These are phyloP conservation scores for Phymorhynchus buccinoides DNA, from an alignment of 1,140 invertebrate species.

Conservation along the genomic window DNA sequence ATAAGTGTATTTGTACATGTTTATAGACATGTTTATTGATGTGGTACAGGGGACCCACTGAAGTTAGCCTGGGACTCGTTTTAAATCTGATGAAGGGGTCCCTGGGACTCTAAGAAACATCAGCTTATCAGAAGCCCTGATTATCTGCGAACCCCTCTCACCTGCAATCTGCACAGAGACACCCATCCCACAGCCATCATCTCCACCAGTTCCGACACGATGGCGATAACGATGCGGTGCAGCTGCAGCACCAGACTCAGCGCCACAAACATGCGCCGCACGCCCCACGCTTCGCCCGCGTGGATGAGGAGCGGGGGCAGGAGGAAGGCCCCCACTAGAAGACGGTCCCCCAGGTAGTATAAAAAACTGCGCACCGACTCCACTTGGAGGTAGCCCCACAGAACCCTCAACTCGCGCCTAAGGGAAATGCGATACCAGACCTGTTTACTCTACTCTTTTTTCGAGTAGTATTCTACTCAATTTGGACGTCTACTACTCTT, in stretches of 20 bases:
- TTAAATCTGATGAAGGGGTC: too few species aligned
- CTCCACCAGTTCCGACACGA: constrained; percentile 29
- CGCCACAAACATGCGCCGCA: constrained; percentile 8
- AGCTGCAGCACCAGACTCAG: constrained; percentile 4
- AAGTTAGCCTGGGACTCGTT: too few species aligned
- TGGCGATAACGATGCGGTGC: constrained; percentile 15
- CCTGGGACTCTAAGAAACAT: too few species aligned
- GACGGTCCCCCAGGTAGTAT: constrained; percentile 19
- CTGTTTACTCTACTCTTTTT: too few species aligned
- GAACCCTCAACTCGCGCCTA: constrained; percentile 8
- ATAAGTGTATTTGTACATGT: too few species aligned
- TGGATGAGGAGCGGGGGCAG: constrained; percentile 31
- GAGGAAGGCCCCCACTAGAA: constrained; percentile 3
- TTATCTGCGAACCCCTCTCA: neutral
- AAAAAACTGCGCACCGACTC: constrained; percentile 19
- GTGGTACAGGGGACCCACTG: too few species aligned
- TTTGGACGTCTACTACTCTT: too few species aligned
- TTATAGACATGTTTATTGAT: too few species aligned
- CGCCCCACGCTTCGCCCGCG: neutral
- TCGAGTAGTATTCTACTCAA: too few species aligned
- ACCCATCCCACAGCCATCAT: neutral
- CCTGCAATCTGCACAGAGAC: neutral
- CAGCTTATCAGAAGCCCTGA: too few species aligned
- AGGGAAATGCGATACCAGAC: neutral
- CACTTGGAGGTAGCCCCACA: constrained; percentile 20